Base-by-base conservation (phyloP, 2,888 invertebrate genomes). In the Drosophila seclusa region DNA sequence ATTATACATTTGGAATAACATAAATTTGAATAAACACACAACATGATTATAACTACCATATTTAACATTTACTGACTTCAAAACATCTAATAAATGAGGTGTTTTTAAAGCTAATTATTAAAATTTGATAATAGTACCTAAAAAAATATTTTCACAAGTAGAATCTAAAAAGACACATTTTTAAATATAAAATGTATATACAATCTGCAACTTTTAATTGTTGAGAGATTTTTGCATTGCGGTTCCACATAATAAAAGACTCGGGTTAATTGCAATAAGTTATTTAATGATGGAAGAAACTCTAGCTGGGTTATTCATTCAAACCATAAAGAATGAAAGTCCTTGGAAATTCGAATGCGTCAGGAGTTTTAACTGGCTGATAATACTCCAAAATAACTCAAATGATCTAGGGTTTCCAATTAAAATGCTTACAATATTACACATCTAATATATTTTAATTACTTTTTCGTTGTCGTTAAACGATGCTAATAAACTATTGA, bases 401-500 rank as follows among this genome's bases (percentile, higher is more conserved):
- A 61, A 18, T 36, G n/a, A 10, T 45, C 1, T 34, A 36, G 2
- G 62, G 64, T 57, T 75, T 78, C 49, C 54, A 83, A 79, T 74
- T 69, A 68, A 76, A 79, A 78, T 63, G 62, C 64, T 60, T 16
- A 53, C 40, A 61, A 58, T 75, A 72, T 79, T 72, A 71, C 83
- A 73, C 68, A 76, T 82, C 65, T 73, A 82, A 71, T 68, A 64
- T 68, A 63, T 62, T 79, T 76, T 85, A 81, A 69, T 83, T 80
- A 60, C 50, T 78, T 76, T 73, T 72, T 85, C 75, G 83, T 76
- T 81, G 75, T 76, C 74, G 75, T 76, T 80, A 55, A 87, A 80
- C 82, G 84, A 77, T 66, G 54, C 83, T 88, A 83, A 74, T 78
- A 77, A 76, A 78, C 76, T 83, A 67, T 68, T 83, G 76, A 80